Base-by-base conservation (phyloP, 2,113 vertebrate species). In the Melanocharis versteri region DNA sequence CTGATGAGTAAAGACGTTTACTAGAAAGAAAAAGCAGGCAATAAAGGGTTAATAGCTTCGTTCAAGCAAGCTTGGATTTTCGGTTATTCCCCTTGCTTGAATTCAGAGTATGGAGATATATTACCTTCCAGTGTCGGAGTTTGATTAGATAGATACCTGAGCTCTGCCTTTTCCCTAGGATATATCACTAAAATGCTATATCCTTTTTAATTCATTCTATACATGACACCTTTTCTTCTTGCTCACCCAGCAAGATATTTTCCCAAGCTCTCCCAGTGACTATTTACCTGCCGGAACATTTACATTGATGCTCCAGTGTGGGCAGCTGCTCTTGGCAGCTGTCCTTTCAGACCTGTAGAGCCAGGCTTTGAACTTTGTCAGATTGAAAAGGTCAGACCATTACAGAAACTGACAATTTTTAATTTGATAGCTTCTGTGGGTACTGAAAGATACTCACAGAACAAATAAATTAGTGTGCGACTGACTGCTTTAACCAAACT, bases 261-360 rank as follows among this genome's bases (percentile, higher is more conserved):
- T 89, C 66, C 50, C 84, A 61, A 15, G 50, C 39, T 95, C 83
- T 96, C 54, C 10, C 19, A 39, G 45, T 97, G 96, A 95, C 95
- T 96, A 53, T 97, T 97, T 97, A 97, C 95, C 94, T 97, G 54
- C 91, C 97, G 93, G 96, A 98, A 95, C 82, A 96, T 96, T 97
- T 95, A 83, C 84, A 58, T 10, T 85, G 94, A 93, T 86, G 95
- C 86, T 97, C 57, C 76, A 89, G 91, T 6, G 10, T 13, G 10
- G 64, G 84, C 58, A 87, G 92, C 76, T 95, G 58, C 79, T 96
- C 65, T 96, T 96, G 77, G 89, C 66, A 96, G 87, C 83, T 93
- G 82, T 97, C 79, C 83, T 93, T 89, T 70, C 0, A 1, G 83
- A 85, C 92, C 95, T 96, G 19, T 11, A 61, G 89, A 96, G 54